These are phyloP conservation scores for Caenorhabditis sinica DNA, from an alignment of 2,888 invertebrate species.

Conservation along the genomic window DNA sequence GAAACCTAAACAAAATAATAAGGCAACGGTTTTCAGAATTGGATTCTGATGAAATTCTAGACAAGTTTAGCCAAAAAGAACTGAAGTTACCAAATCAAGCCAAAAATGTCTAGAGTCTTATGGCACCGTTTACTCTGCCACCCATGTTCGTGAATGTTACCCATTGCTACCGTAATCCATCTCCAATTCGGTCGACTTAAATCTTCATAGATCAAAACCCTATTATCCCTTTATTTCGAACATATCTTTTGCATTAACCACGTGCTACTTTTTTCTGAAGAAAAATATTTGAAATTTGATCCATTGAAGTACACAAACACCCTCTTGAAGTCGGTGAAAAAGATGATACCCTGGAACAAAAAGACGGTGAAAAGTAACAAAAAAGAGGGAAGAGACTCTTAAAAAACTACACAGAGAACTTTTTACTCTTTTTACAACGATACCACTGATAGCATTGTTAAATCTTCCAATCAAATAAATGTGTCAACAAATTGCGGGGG, in stretches of 20 bases:
- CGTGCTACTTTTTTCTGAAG: slow-evolving; percentile 38
- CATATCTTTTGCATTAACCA: slow-evolving; percentile 32
- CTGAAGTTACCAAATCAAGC: no score
- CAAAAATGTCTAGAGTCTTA: no score
- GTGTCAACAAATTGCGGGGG: slow-evolving; percentile 45
- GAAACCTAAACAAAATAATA: no score
- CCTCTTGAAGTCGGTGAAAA: slow-evolving; percentile 57
- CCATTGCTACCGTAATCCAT: no score
- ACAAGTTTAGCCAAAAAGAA: no score
- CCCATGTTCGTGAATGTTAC: no score
- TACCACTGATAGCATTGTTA: slow-evolving; percentile 28
- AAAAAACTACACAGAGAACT: slow-evolving; percentile 2
- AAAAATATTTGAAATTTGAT: slow-evolving; percentile 55
- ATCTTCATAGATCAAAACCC: no score
- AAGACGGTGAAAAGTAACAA: slow-evolving; percentile 30
- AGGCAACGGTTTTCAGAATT: no score
- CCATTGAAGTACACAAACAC: slow-evolving; percentile 59
- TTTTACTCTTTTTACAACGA: neutral
- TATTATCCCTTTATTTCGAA: neutral
- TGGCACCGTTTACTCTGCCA: no score
- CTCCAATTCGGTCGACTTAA: no score
- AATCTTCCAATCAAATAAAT: slow-evolving; percentile 12
- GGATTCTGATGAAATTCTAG: no score
- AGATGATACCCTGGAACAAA: slow-evolving; percentile 58
- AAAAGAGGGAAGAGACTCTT: neutral